These are phyloP conservation scores for Andrena trimmerana DNA, from an alignment of 2,888 invertebrate species.

Conservation along the genomic window DNA sequence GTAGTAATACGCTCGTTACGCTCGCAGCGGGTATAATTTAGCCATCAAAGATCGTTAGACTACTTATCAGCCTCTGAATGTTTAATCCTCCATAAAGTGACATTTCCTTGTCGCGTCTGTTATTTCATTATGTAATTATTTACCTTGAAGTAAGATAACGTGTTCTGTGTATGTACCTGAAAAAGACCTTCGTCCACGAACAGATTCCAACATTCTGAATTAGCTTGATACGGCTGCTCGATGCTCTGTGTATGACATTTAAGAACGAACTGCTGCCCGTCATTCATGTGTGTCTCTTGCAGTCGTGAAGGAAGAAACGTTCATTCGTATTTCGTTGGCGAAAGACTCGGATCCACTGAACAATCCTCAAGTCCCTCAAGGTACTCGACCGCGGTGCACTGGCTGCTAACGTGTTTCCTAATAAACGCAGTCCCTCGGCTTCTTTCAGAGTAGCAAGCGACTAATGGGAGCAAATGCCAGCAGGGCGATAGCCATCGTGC, in stretches of 20 bases:
- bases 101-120: constrained; percentile 16
- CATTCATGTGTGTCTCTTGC: constrained; percentile 79
- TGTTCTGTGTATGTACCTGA: constrained; percentile 74
- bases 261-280: constrained; percentile 78
- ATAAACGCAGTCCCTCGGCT: not conserved
- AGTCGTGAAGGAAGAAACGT: not conserved
- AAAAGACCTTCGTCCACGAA: constrained; percentile 80
- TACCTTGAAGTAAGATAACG: constrained; percentile 15
- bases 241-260: constrained; percentile 74
- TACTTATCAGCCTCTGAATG: constrained; percentile 19
- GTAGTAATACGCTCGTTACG: constrained; percentile 1
- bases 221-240: constrained; percentile 68
- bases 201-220: constrained; percentile 83
- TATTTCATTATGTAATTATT: constrained; percentile 40
- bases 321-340: constrained; percentile 1
- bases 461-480: not conserved
- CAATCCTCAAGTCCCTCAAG: not conserved
- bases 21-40: constrained; percentile 18
- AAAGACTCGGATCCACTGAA: not conserved
- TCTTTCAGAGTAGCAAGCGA: not conserved
- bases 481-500: constrained; percentile 16
- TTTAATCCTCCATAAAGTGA: constrained; percentile 15
- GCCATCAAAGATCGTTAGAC: constrained; percentile 10
- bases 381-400: not conserved
- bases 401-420: not conserved